A percentile compares a stretch with the other conserved stretches of the same genome.
Conservation (phyloP, 2,113 vertebrate genomes). For the Callopanchax toddi region DNA sequence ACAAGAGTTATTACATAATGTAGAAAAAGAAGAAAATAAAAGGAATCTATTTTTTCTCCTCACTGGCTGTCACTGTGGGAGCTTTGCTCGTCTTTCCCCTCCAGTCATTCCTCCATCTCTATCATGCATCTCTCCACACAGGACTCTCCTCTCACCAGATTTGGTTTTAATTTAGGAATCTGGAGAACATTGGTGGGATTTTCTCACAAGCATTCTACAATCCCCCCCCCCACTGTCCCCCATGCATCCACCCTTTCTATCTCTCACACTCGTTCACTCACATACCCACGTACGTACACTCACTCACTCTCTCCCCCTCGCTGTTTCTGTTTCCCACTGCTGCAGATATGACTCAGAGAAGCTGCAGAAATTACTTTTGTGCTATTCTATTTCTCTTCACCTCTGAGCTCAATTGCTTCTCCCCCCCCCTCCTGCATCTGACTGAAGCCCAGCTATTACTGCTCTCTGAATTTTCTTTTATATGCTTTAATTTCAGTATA, state of each 20-base stretch:
- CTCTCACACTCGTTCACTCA: constrained; percentile 30
- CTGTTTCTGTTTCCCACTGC: constrained; percentile 72
- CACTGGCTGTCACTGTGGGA: constrained; percentile 27
- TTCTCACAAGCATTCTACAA: constrained; percentile 10
- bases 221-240: constrained; percentile 34
- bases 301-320: constrained; percentile 63
- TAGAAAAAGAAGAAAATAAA: not conserved
- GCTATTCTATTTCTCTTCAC: constrained; percentile 52
- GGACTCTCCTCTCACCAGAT: not conserved
- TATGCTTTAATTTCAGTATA: not conserved
- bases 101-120: constrained; percentile 18
- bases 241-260: constrained; percentile 17
- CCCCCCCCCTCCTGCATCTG: not conserved
- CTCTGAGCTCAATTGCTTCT: constrained; percentile 22
- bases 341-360: constrained; percentile 81
- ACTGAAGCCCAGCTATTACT: constrained; percentile 14
- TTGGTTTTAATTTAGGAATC: constrained; percentile 16
- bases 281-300: constrained; percentile 62
- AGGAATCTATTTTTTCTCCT: constrained; percentile 12
- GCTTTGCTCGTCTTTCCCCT: constrained; percentile 17
- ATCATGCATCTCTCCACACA: constrained; percentile 2
- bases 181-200: too few relatives aligned
- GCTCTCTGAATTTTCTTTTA: constrained; percentile 5
- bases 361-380: constrained; percentile 74
- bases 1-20: constrained; percentile 52